Conservation (phyloP, 2,113 vertebrate genomes). For the Myotis yumanensis region DNA sequence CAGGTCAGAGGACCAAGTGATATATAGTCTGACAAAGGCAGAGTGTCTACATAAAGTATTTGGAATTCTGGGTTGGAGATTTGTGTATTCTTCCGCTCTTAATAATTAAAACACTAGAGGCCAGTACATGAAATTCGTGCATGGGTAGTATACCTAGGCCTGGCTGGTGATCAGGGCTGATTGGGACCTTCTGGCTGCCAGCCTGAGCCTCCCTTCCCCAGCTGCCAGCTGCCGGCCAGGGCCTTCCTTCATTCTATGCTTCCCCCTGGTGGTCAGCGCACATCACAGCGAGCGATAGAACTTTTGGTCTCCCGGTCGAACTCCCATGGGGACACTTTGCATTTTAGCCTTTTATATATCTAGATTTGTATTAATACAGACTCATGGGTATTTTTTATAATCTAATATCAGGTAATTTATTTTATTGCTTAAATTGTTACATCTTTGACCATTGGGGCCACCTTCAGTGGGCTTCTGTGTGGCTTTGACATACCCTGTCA, state of each 20-base stretch:
- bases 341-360: too few relatives aligned
- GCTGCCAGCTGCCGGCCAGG: too few relatives aligned
- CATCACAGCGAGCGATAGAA: too few relatives aligned
- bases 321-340: too few relatives aligned
- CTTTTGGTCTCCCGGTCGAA: too few relatives aligned
- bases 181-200: too few relatives aligned
- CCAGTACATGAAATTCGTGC: too few relatives aligned
- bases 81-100: neutral
- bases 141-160: too few relatives aligned
- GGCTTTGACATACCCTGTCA: neutral
- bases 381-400: neutral
- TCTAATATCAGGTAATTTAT: neutral
- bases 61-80: neutral
- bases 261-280: too few relatives aligned
- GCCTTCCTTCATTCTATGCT: too few relatives aligned
- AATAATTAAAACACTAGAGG: neutral
- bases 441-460: neutral
- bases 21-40: neutral
- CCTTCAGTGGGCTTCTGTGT: neutral
- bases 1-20: neutral
- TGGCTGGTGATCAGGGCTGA: too few relatives aligned
- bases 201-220: too few relatives aligned
- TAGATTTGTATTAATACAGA: neutral
- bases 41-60: neutral
- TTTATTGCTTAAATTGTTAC: slow-evolving; percentile 22